Evolutionary conservation across 2,888 invertebrate genomes (phyloP).

Genomic region (Andrena camellia): DNA sequence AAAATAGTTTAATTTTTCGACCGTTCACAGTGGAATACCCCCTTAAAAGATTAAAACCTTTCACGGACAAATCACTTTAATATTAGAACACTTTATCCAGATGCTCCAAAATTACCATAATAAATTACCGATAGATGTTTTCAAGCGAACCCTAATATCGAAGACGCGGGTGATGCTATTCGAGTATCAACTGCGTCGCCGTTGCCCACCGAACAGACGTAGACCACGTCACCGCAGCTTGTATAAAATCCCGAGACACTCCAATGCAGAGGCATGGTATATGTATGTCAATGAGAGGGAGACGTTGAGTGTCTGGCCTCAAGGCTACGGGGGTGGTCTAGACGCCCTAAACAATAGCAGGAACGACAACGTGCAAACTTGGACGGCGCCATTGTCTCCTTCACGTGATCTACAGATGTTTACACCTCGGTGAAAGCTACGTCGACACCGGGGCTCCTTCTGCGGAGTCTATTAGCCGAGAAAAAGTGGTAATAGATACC

Average conservation of each 20-base stretch:
- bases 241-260: not conserved
- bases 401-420: slow-evolving; percentile 9
- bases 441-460: not conserved
- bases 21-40: too few relatives aligned
- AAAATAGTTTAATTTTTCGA: too few relatives aligned
- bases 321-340: not conserved
- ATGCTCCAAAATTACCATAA: too few relatives aligned
- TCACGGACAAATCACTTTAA: too few relatives aligned
- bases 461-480: not conserved
- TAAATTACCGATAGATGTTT: too few relatives aligned
- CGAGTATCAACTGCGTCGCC: too few relatives aligned
- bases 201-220: too few relatives aligned
- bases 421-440: not conserved
- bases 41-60: too few relatives aligned
- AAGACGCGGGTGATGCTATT: too few relatives aligned
- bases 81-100: too few relatives aligned
- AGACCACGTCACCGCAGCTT: too few relatives aligned
- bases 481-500: not conserved
- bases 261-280: not conserved
- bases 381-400: not conserved
- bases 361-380: not conserved
- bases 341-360: not conserved
- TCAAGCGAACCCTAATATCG: too few relatives aligned
- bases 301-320: not conserved
- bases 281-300: not conserved